Conservation (phyloP, 2,888 invertebrate species). For the Apotomis turbidana region DNA sequence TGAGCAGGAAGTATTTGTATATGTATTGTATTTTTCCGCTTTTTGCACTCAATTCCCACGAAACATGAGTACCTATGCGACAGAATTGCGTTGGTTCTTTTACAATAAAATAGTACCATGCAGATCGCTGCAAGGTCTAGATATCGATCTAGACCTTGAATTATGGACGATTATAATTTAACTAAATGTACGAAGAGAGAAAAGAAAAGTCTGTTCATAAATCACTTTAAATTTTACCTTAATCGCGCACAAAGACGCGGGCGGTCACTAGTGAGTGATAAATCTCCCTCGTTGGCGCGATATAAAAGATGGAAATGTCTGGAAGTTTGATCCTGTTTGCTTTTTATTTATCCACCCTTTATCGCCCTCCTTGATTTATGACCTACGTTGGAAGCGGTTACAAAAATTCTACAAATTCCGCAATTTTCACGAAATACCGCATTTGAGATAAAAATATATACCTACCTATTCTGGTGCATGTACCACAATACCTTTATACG, state of each 20-base stretch:
- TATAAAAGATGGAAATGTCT: constrained; percentile 32
- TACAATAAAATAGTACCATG: no score
- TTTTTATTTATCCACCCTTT: constrained; percentile 34
- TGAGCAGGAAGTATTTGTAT: no score
- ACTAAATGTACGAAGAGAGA: background rate
- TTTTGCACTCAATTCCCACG: no score
- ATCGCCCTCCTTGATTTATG: constrained; percentile 38
- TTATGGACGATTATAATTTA: no score
- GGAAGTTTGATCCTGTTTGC: constrained; percentile 35
- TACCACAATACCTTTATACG: no score
- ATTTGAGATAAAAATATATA: background rate
- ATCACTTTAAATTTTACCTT: background rate
- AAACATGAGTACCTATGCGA: no score
- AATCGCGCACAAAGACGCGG: background rate
- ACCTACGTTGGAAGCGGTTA: constrained; percentile 7
- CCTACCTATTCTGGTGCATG: no score
- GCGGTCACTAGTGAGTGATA: constrained; percentile 9
- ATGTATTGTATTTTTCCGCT: no score
- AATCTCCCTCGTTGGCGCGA: constrained; percentile 24
- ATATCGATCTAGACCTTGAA: no score
- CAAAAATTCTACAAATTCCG: constrained; percentile 7
- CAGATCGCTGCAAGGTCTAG: no score
- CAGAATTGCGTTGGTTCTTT: no score
- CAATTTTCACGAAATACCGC: constrained; percentile 2
- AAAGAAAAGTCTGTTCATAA: background rate